Evolutionary conservation across 2,113 vertebrate genomes (phyloP).

Genomic region (Nestor notabilis): DNA sequence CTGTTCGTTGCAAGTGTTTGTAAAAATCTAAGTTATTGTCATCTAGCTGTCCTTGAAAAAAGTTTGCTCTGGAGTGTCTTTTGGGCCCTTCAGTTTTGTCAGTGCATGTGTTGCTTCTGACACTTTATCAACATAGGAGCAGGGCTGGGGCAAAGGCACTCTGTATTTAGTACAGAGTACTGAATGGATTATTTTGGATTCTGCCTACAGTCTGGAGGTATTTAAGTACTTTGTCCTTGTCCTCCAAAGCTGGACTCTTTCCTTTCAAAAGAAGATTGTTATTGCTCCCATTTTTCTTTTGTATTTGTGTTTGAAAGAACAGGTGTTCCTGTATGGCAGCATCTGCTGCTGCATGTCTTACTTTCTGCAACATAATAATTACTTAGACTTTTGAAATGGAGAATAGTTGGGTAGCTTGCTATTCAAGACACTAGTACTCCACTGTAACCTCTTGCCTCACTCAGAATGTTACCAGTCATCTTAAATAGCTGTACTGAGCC

Average conservation of each 20-base stretch:
- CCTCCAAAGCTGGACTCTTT: neutral
- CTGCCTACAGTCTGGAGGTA: neutral
- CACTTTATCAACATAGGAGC: neutral
- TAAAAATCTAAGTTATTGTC: neutral
- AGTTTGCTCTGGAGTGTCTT: neutral
- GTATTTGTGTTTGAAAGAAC: neutral
- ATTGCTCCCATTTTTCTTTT: neutral
- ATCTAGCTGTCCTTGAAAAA: neutral
- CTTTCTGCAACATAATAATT: conserved; percentile 20
- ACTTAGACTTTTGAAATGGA: neutral
- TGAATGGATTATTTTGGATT: conserved; percentile 12
- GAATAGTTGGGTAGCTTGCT: neutral
- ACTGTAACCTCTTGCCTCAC: neutral
- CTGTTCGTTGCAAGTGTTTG: neutral
- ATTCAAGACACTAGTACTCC: neutral
- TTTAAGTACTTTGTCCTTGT: neutral
- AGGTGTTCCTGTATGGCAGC: neutral
- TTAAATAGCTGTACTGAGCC: neutral
- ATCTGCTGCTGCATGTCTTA: neutral
- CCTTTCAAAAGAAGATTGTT: neutral
- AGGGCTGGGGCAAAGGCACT: neutral
- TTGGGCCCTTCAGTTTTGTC: neutral
- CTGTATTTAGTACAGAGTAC: neutral
- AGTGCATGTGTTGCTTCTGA: neutral
- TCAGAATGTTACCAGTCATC: neutral